Conservation (phyloP, 2,113 vertebrate species). For the Eptatretus burgeri region DNA sequence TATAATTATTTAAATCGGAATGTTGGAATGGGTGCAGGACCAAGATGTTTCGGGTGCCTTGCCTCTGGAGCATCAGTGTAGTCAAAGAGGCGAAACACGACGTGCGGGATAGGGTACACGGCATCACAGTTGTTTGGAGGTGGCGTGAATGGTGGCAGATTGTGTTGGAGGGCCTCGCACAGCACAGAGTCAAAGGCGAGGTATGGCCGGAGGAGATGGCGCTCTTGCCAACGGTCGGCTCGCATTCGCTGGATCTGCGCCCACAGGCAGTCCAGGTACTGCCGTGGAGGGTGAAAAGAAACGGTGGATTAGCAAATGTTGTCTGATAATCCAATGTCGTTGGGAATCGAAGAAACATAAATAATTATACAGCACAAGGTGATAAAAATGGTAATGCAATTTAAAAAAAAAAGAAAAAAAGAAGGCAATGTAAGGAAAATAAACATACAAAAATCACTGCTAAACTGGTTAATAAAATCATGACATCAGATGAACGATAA, state of each 20-base stretch:
- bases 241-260: constrained; percentile 86
- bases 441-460: neutral
- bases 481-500: neutral
- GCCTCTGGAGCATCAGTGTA: constrained; percentile 93
- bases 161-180: constrained; percentile 85
- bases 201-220: constrained; percentile 77
- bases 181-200: constrained; percentile 87
- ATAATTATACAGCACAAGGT: neutral
- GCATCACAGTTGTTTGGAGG: constrained; percentile 60
- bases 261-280: constrained; percentile 99
- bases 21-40: neutral
- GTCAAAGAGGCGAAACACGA: constrained; percentile 91
- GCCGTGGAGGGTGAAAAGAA: constrained; percentile 8
- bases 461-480: neutral
- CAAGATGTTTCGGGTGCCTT: neutral
- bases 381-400: neutral
- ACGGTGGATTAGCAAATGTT: too few species aligned
- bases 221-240: constrained; percentile 85
- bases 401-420: too few species aligned
- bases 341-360: neutral
- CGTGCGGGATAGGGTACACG: constrained; percentile 50
- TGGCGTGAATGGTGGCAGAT: constrained; percentile 78
- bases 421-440: neutral
- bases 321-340: too few species aligned
- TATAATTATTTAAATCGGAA: neutral